A percentile compares a stretch with the other conserved stretches of the same genome.
phyloP scores from a whole-genome alignment of 2,888 invertebrate species.

The Agonopterix alstromeriana region DNA sequence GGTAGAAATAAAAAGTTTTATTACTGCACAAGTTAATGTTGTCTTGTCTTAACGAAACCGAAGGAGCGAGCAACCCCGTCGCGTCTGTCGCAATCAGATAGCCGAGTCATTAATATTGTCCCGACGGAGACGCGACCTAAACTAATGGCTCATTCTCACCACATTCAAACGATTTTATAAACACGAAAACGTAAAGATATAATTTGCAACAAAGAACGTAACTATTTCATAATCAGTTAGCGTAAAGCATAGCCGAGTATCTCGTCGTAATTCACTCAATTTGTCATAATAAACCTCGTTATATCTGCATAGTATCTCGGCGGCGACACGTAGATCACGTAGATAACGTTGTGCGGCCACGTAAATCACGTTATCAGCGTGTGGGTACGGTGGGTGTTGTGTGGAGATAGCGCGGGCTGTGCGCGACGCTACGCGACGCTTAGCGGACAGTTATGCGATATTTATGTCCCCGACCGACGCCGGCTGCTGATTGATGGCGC shows the following conservation, averaged over 20 bases:
- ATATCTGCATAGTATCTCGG: not conserved
- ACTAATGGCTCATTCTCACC: too few relatives aligned
- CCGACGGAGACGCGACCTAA: too few relatives aligned
- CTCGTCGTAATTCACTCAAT: constrained; percentile 16
- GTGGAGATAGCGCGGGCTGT: constrained; percentile 5
- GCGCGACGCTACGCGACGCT: constrained; percentile 4
- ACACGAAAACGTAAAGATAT: too few relatives aligned
- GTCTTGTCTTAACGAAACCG: too few relatives aligned
- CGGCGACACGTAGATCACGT: constrained; percentile 10
- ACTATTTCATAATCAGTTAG: not conserved
- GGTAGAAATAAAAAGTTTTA: too few relatives aligned
- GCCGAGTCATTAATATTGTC: too few relatives aligned
- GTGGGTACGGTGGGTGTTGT: too few relatives aligned
- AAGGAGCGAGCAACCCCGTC: too few relatives aligned
- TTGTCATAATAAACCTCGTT: constrained; percentile 12
- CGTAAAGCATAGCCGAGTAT: not conserved
- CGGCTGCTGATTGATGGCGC: constrained; percentile 24
- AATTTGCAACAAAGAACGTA: too few relatives aligned
- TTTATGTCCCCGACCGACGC: constrained; percentile 9
- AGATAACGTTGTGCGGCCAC: constrained; percentile 8
- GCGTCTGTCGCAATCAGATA: too few relatives aligned
- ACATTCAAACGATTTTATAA: too few relatives aligned
- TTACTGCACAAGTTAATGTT: too few relatives aligned
- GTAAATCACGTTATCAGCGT: constrained; percentile 25
- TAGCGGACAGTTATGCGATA: constrained; percentile 5